Evolutionary conservation across 2,113 vertebrate species (phyloP), one percentile per base, ranked within the genome.

Genomic region (Maccullochella peelii): DNA sequence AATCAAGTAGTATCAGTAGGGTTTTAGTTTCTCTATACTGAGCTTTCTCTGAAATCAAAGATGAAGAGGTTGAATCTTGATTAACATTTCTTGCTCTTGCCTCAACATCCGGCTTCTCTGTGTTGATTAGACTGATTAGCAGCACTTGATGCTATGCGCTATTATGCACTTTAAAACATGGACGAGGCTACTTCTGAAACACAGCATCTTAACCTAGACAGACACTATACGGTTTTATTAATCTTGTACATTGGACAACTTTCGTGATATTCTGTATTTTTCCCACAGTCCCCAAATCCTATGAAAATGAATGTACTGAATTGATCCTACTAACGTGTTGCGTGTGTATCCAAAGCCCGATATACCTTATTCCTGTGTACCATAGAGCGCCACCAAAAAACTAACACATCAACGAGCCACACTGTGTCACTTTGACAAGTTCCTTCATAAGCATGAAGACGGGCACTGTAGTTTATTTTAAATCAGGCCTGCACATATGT

Each of bases 81-180:
- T 73, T 40, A 74, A 65, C 30, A 30, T 69, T 68, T 18, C 33
- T 49, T 15, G 33, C 20, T 68, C 73, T 58, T n/a, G 25, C 20
- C 20, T 88, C 70, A 80, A 74, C 54, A 75, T 50, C 49, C 10
- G 4, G 25, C 62, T 49, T 62, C 54, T 69, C 38, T 21, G 54
- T 33, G 77, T 30, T 84, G 70, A 85, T 84, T 75, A 67, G 65
- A n/a, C 77, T 83, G 73, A 86, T 88, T 70, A 63, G 40, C 58
- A 52, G 23, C 54, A 71, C 77, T 80, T 63, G 6, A 75, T 80
- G 54, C 66, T 72, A 87, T 69, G 40, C 33, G 1, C 42, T 40
- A n/a, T 23, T 33, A 49, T 83, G 38, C 40, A 4, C 63, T 16
- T 40, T 6, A 16, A 44, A 47, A 68, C 62, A 62, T 55, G 25